A percentile compares a stretch with the other conserved stretches of the same genome.
phyloP scores from a whole-genome alignment of 2,888 invertebrate genomes.

The Netelia fuscicornis region DNA sequence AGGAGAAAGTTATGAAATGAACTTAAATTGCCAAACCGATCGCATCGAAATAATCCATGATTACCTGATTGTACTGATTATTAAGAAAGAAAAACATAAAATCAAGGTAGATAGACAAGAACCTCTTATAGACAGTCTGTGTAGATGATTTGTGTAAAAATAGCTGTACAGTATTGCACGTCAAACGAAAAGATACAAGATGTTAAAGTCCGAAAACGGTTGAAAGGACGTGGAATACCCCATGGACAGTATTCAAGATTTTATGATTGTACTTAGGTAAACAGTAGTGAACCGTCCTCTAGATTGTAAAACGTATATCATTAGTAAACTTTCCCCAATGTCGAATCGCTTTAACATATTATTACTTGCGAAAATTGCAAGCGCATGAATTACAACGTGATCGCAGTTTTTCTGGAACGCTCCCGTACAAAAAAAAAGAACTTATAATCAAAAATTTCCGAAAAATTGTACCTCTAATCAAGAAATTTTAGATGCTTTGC shows the following conservation, averaged over 20 bases:
- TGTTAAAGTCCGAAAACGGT: no score
- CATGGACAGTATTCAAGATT: slow-evolving; percentile 40
- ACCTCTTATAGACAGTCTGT: slow-evolving; percentile 15
- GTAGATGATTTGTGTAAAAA: slow-evolving; percentile 7
- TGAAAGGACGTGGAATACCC: no score
- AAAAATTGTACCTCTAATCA: slow-evolving; percentile 35
- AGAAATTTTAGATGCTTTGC: slow-evolving; percentile 18
- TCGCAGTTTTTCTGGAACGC: slow-evolving; percentile 13
- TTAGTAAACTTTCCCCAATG: slow-evolving; percentile 7
- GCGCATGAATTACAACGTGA: slow-evolving; percentile 15
- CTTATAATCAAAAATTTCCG: slow-evolving; percentile 32
- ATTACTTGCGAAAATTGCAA: slow-evolving; percentile 17
- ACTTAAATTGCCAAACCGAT: slow-evolving; percentile 39
- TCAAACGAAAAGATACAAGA: no score
- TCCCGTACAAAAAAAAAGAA: slow-evolving; percentile 11
- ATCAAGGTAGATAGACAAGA: slow-evolving; percentile 30
- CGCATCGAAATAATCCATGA: slow-evolving; percentile 51
- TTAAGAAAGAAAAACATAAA: slow-evolving; percentile 15
- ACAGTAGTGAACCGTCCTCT: slow-evolving; percentile 62
- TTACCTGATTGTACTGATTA: slow-evolving; percentile 38
- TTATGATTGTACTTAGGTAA: slow-evolving; percentile 44
- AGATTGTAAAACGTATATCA: slow-evolving; percentile 25
- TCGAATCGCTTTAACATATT: slow-evolving; percentile 6
- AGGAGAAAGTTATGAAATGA: not conserved
- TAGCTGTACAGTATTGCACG: slow-evolving; percentile 5